Evolutionary conservation across 2,113 vertebrate genomes (phyloP).

Genomic region (Indicator indicator): DNA sequence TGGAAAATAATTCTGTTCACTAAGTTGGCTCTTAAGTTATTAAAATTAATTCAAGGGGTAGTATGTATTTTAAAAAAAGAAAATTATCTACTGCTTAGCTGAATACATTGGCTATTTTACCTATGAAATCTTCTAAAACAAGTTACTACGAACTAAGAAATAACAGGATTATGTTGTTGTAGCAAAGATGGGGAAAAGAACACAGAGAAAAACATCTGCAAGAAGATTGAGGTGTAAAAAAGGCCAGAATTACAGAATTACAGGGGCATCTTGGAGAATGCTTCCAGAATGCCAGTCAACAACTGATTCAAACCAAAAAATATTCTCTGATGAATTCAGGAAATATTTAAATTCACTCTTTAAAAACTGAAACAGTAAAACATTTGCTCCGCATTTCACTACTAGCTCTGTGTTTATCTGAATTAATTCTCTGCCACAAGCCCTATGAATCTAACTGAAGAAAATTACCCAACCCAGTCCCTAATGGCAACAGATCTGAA

Average conservation of each 20-base stretch:
- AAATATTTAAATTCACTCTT: not conserved
- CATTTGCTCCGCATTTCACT: not conserved
- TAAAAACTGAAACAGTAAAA: not conserved
- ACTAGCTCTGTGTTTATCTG: not conserved
- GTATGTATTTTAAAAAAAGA: not conserved
- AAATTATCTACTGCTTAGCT: not conserved
- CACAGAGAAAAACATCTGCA: not conserved
- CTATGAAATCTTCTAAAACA: not conserved
- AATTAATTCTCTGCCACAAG: not conserved
- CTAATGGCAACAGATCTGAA: not conserved
- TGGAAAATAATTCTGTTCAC: not conserved
- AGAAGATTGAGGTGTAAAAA: not conserved
- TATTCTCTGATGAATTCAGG: not conserved
- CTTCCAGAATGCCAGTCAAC: fast-evolving
- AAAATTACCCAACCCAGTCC: not conserved
- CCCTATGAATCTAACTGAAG: not conserved
- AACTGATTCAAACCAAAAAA: not conserved
- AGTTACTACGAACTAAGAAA: not conserved
- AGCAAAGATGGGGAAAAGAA: not conserved
- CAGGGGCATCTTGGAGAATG: fast-evolving
- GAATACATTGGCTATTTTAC: not conserved
- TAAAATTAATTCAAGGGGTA: not conserved
- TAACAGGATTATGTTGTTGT: not conserved
- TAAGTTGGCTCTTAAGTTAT: not conserved
- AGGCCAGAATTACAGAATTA: not conserved